Evolutionary conservation across 2,888 invertebrate species (phyloP), one percentile per base, ranked within the genome.

Genomic region (Spilosoma lubricipeda): DNA sequence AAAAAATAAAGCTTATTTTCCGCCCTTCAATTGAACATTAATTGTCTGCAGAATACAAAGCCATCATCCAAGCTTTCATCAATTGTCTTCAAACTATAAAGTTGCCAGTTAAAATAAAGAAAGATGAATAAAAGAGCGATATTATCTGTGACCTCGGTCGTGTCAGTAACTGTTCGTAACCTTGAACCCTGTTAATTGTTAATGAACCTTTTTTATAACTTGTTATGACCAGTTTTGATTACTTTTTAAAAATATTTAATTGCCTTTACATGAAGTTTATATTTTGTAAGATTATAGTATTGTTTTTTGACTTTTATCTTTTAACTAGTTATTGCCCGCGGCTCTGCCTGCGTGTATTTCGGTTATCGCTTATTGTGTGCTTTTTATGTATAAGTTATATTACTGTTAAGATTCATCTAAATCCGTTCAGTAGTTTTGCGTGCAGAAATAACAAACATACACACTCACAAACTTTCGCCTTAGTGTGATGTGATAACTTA

Each of bases 161-260:
- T 39, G 69, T 70, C 70, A 69, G 30, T 59, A 65, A 67, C 64
- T 39, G 63, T 18, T 30, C 42, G 48, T n/a, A 36, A 74, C 70
- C 70, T 70, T 74, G 73, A 73, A 69, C 69, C 64, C n/a, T 33
- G 36, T 27, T 67, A 67, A 74, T 70, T 67, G 59, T 33, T 74
- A 63, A 63, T 63, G 63, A 59, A 30, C 63, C 15, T 30, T 63
- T 63, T 63, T 63, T 52, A n/a, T 33, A 45, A 48, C 63, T 48
- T 30, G 48, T 52, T 68, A 68, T 13, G 30, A 68, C 56, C 33
- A 66, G 39, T 39, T 36, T 23, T 66, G 65, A 36, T 59, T 33
- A 33, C 63, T 15, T 27, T 63, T 63, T 63, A 30, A 27, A 5
- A n/a, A 27, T 52, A 23, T 63, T 30, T 63, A 63, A 63, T 63